These are phyloP conservation scores for Eurystomus gularis DNA, from an alignment of 2,113 vertebrate genomes.

Conservation along the genomic window DNA sequence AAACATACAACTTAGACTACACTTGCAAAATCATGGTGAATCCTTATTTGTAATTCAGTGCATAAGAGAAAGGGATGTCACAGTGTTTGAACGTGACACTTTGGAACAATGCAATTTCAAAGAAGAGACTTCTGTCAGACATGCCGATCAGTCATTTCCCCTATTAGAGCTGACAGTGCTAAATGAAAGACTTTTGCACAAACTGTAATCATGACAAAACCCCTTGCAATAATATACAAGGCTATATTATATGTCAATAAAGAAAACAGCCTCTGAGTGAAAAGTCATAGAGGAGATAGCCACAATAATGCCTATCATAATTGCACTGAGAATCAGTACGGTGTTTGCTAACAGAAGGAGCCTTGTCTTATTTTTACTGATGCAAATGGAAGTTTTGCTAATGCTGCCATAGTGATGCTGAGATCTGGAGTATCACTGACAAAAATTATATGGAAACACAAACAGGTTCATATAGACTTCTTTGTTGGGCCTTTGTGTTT, in stretches of 20 bases:
- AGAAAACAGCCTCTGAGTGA: neutral
- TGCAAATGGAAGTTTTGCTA: neutral
- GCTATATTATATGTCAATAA: neutral
- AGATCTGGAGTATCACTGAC: neutral
- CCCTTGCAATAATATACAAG: neutral
- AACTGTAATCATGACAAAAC: constrained; percentile 41
- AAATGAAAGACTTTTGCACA: constrained; percentile 61
- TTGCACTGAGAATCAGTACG: neutral
- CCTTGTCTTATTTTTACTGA: neutral
- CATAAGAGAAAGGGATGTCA: neutral
- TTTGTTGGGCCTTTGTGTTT: neutral
- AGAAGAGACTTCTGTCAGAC: constrained; percentile 42
- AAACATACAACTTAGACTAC: neutral
- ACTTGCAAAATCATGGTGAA: neutral
- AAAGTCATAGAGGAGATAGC: neutral
- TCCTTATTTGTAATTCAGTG: constrained; percentile 24
- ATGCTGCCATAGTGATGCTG: neutral
- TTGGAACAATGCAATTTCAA: constrained; percentile 39
- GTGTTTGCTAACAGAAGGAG: neutral
- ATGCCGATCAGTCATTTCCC: constrained; percentile 18
- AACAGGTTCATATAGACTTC: neutral
- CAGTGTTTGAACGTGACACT: constrained; percentile 29
- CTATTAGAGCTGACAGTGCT: constrained; percentile 47
- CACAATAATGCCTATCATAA: neutral
- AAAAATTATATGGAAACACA: neutral